phyloP scores from a whole-genome alignment of 2,113 vertebrate species.

The Prionailurus bengalensis region DNA sequence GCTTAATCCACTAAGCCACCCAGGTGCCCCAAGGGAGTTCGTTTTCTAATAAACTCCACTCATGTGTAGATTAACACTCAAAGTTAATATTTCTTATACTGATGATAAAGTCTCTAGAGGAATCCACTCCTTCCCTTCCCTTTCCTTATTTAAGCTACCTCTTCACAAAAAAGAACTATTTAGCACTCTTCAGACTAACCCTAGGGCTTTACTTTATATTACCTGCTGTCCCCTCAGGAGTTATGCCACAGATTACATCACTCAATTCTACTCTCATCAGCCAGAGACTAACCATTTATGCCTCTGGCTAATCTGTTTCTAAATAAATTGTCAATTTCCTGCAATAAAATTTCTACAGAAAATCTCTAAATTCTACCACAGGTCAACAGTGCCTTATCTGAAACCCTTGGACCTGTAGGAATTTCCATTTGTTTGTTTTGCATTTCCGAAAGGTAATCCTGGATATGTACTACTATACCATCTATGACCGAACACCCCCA shows the following conservation, averaged over 20 bases:
- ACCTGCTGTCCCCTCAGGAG: not conserved
- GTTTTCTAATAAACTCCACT: not conserved
- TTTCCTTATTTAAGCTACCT: not conserved
- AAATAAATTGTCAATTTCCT: slow-evolving; percentile 30
- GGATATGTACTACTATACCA: not conserved
- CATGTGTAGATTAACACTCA: not conserved
- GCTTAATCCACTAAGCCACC: too few species aligned
- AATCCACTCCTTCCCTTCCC: not conserved
- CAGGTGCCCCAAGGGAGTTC: not conserved
- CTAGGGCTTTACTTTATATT: not conserved
- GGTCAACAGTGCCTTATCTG: not conserved
- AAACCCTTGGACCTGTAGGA: not conserved
- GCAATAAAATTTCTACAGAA: not conserved
- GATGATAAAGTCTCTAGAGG: not conserved
- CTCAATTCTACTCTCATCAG: not conserved
- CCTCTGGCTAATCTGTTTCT: slow-evolving; percentile 14
- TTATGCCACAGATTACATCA: not conserved
- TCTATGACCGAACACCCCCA: not conserved
- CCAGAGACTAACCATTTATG: not conserved
- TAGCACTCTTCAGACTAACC: not conserved
- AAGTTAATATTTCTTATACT: not conserved
- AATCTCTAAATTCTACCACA: not conserved
- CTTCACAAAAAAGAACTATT: not conserved
- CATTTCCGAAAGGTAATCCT: not conserved
- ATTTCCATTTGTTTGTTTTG: not conserved